Evolutionary conservation across 2,113 vertebrate species (phyloP), one percentile per base, ranked within the genome.

Genomic region (Pollachius pollachius): DNA sequence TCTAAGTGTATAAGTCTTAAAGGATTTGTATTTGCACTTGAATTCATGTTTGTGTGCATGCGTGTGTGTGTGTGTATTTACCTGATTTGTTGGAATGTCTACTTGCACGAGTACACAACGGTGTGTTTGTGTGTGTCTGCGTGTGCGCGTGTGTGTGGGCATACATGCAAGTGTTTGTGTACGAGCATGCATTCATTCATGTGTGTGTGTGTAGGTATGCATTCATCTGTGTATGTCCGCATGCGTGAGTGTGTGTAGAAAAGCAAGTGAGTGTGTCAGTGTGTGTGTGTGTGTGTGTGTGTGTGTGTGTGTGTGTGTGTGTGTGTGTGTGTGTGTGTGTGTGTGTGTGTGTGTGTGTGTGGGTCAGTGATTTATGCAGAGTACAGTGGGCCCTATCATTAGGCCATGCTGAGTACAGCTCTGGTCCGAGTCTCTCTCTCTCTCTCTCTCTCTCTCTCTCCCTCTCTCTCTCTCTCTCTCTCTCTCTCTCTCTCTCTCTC

Each of bases 341-440:
- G 52, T 66, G 72, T 64, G 72, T 56, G 77, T 64, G 74, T 76
- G 72, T 27, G 69, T 80, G 81, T 85, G 84, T 76, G 72, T 85
- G 77, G 84, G 77, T 84, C 88, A 84, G 84, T 93, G 91, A 92
- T 93, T 93, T 92, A 91, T 88, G 81, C 65, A 56, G 82, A 83
- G 82, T 75, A 90, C 80, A 84, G 88, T 84, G 74, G 72, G 69
- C 76, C 89, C 91, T 89, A 76, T 92, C 86, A 92, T 93, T 91
- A 90, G 76, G 61, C 2, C 61, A 75, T 80, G 68, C 69, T 71
- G 67, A 74, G 68, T 66, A 64, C 59, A 82, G 81, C 82, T 70
- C 86, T 86, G 79, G 72, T 81, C 67, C 72, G 68, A 76, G 65
- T 72, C 70, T 78, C 52, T 69, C 37, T 41, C 37, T 11, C 11